A percentile compares a stretch with the other conserved stretches of the same genome.
phyloP scores from a whole-genome alignment of 2,113 vertebrate species.

The Chauna torquata region DNA sequence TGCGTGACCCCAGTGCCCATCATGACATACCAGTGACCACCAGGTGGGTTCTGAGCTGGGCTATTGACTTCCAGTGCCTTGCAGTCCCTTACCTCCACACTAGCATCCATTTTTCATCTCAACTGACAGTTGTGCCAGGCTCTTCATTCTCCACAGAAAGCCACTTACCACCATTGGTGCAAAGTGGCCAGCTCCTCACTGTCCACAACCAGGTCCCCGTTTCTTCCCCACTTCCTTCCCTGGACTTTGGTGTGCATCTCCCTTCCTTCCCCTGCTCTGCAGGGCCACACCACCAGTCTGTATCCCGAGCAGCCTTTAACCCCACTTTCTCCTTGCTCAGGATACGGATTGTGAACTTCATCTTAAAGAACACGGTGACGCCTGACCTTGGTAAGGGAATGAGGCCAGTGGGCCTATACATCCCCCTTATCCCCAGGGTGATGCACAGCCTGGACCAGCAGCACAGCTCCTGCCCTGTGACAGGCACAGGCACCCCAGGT shows the following conservation, averaged over 20 bases:
- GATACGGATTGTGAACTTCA: constrained; percentile 85
- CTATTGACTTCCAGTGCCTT: neutral
- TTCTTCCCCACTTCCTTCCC: neutral
- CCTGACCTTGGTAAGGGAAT: constrained; percentile 73
- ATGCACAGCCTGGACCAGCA: neutral
- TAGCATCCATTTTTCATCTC: neutral
- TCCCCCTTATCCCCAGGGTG: neutral
- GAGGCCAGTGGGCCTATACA: too few species aligned
- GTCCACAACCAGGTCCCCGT: neutral
- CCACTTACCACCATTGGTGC: fast-evolving
- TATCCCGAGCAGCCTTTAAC: neutral
- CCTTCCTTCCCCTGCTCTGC: neutral
- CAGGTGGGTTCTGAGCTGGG: constrained; percentile 70
- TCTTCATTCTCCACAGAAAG: neutral
- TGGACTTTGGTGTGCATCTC: neutral
- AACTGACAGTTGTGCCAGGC: neutral
- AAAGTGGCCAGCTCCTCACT: neutral
- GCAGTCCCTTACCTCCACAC: neutral
- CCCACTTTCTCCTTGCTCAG: constrained; percentile 59
- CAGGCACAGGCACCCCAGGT: neutral
- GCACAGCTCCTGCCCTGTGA: neutral
- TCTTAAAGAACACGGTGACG: constrained; percentile 73
- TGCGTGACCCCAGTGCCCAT: neutral
- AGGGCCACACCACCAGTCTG: neutral
- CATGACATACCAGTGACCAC: neutral